These are phyloP conservation scores for Meloidogyne hapla DNA, from an alignment of 1,140 invertebrate species.

Conservation along the genomic window DNA sequence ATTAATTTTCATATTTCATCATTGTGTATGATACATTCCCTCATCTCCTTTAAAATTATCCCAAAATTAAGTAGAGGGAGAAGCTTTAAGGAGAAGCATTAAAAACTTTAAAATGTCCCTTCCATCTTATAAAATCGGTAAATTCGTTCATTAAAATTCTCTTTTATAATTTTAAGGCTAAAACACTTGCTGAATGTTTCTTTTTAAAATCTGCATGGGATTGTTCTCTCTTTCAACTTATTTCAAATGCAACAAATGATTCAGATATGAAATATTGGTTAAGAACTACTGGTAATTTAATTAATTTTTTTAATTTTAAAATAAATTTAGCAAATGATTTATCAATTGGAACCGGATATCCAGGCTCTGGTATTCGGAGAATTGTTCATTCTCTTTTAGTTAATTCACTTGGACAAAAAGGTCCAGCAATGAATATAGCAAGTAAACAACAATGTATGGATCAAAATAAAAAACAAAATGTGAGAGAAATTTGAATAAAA, in stretches of 20 bases:
- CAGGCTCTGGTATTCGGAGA: not conserved
- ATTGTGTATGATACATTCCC: too few species aligned
- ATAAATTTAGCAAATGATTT: slow-evolving; percentile 35
- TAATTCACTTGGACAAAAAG: slow-evolving; percentile 34
- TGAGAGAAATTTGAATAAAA: not conserved
- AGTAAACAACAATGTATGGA: slow-evolving; percentile 38
- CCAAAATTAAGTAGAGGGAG: too few species aligned
- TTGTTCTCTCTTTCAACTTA: slow-evolving; percentile 34
- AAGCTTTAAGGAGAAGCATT: too few species aligned
- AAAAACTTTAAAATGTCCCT: too few species aligned
- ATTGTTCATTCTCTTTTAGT: slow-evolving; percentile 28
- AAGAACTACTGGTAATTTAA: slow-evolving; percentile 13
- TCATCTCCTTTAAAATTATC: too few species aligned
- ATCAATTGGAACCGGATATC: slow-evolving; percentile 30
- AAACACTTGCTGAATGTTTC: slow-evolving; percentile 40
- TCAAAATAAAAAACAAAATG: slow-evolving; percentile 32
- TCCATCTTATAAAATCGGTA: too few species aligned
- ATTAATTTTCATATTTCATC: too few species aligned
- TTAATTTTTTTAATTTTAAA: not conserved
- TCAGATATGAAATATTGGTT: slow-evolving; percentile 3
- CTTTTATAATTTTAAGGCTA: slow-evolving; percentile 27
- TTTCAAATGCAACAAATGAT: slow-evolving; percentile 26
- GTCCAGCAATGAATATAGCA: slow-evolving; percentile 30
- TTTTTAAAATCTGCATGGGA: slow-evolving; percentile 37
- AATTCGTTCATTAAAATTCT: slow-evolving; percentile 16